Percentiles rank a stretch among this genome's conserved stretches.
Conservation (phyloP, 2,113 vertebrate species). For the Brachionichthys hirsutus region DNA sequence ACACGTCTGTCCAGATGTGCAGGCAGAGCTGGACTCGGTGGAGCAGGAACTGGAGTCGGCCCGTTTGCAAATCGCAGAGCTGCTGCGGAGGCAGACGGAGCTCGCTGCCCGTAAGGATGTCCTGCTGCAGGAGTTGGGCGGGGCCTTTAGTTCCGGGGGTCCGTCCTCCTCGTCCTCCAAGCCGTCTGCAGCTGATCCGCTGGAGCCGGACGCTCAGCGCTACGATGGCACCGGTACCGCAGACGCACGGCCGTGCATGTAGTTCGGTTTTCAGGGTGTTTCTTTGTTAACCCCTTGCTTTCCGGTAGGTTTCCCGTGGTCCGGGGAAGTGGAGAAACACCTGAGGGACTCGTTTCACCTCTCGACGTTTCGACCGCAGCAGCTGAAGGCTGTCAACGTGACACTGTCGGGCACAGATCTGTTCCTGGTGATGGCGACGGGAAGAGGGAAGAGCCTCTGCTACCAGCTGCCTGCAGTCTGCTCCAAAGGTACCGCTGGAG, state of each 20-base stretch:
- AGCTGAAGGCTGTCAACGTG: slow-evolving; percentile 89
- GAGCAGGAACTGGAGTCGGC: slow-evolving; percentile 85
- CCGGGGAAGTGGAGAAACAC: slow-evolving; percentile 76
- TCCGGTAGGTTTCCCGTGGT: slow-evolving; percentile 89
- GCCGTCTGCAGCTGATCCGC: slow-evolving; percentile 37
- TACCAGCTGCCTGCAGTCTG: slow-evolving; percentile 93
- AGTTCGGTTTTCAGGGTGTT: background rate
- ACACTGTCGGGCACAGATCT: slow-evolving; percentile 87
- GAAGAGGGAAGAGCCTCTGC: slow-evolving; percentile 94
- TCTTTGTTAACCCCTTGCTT: background rate
- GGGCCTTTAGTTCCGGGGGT: slow-evolving; percentile 65
- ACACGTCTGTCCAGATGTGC: slow-evolving; percentile 71
- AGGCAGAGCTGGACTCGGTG: slow-evolving; percentile 82
- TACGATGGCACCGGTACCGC: slow-evolving; percentile 85
- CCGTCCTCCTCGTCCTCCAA: slow-evolving; percentile 58
- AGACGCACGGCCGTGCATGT: background rate
- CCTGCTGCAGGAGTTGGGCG: slow-evolving; percentile 79
- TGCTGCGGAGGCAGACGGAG: slow-evolving; percentile 84
- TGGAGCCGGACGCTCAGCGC: slow-evolving; percentile 65
- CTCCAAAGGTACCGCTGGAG: slow-evolving; percentile 76
- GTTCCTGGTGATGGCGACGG: slow-evolving; percentile 97
- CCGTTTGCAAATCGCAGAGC: slow-evolving; percentile 87
- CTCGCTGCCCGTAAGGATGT: slow-evolving; percentile 79
- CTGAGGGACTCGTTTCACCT: slow-evolving; percentile 83
- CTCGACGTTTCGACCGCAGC: slow-evolving; percentile 84